Conservation (phyloP, 1,140 invertebrate genomes). For the Drosophila elegans region DNA sequence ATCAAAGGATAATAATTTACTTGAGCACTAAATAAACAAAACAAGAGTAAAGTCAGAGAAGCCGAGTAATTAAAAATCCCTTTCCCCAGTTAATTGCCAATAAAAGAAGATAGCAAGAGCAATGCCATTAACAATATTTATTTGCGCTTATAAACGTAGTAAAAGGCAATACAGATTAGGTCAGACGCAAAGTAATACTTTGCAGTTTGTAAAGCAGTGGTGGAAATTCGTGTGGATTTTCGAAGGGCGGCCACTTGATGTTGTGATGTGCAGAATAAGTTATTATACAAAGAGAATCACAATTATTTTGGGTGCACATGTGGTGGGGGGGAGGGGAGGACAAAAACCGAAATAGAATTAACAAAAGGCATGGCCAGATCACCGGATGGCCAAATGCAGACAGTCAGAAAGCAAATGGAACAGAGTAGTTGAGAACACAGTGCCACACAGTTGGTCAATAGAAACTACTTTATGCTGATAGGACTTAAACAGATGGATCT, state of each 20-base stretch:
- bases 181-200: conserved; percentile 10
- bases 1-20: too few relatives aligned
- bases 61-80: background rate
- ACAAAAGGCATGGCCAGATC: conserved; percentile 34
- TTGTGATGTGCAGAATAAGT: conserved; percentile 12
- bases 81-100: background rate
- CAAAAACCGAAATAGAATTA: background rate
- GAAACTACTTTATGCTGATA: conserved; percentile 33
- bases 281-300: conserved; percentile 22
- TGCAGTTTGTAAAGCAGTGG: conserved; percentile 13
- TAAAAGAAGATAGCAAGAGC: background rate
- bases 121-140: conserved; percentile 23
- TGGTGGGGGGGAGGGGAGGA: too few relatives aligned
- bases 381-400: background rate
- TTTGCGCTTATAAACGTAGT: conserved; percentile 20
- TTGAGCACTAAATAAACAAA: background rate
- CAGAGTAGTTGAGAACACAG: conserved; percentile 5
- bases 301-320: conserved; percentile 5
- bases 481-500: conserved; percentile 40
- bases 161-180: conserved; percentile 11
- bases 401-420: background rate
- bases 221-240: conserved; percentile 14
- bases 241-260: background rate
- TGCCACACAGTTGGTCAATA: conserved; percentile 24
- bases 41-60: too few relatives aligned